phyloP scores from a whole-genome alignment of 2,888 invertebrate genomes.

The Sinhomidia bicolor region DNA sequence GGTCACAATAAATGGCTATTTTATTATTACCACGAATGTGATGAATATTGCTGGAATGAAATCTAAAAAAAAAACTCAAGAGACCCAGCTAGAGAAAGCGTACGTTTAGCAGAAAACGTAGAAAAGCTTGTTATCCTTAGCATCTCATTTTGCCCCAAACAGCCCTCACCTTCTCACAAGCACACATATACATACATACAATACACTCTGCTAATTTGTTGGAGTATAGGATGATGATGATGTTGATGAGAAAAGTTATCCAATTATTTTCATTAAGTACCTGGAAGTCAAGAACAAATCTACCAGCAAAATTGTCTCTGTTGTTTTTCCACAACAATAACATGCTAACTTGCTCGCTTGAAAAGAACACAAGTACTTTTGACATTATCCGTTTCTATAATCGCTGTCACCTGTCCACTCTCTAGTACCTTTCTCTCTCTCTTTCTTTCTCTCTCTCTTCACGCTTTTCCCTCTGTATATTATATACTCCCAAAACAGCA shows the following conservation, averaged over 20 bases:
- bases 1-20: not conserved
- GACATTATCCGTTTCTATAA: constrained; percentile 60
- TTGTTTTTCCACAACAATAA: not conserved
- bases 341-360: constrained; percentile 19
- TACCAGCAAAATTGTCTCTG: no score
- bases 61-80: not conserved
- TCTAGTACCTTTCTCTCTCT: no score
- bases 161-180: not conserved
- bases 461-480: not conserved
- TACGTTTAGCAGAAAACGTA: no score
- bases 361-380: constrained; percentile 33
- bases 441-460: not conserved
- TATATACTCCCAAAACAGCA: not conserved
- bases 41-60: no score
- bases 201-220: not conserved
- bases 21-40: no score
- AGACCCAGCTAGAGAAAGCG: no score
- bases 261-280: constrained; percentile 52
- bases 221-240: constrained; percentile 8
- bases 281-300: constrained; percentile 1
- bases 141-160: constrained; percentile 14
- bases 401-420: constrained; percentile 67
- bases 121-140: not conserved
- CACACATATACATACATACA: not conserved
- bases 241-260: constrained; percentile 34